phyloP scores from a whole-genome alignment of 2,888 invertebrate genomes.

The Seira ritae region DNA sequence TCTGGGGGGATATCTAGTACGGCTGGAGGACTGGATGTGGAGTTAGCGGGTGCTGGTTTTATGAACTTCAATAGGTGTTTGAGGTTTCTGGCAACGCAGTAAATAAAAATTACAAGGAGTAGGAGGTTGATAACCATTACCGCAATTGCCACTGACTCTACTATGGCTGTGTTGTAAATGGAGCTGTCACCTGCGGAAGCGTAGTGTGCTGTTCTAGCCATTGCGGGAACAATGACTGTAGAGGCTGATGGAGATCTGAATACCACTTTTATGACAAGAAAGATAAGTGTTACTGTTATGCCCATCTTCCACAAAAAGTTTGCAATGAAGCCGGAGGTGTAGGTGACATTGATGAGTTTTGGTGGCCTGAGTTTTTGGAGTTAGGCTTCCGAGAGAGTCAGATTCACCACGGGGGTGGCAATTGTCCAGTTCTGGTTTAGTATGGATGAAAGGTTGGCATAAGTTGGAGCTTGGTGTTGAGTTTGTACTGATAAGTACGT shows the following conservation, averaged over 20 bases:
- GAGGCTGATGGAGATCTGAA: too few species aligned
- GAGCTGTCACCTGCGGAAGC: too few species aligned
- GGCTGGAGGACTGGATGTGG: too few species aligned
- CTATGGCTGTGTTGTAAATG: neutral
- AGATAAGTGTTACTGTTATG: neutral
- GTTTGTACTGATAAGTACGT: conserved; percentile 19
- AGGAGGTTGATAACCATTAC: conserved; percentile 10
- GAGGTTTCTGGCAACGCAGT: too few species aligned
- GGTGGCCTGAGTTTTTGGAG: conserved; percentile 13
- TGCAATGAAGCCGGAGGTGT: neutral
- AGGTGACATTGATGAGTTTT: conserved; percentile 14
- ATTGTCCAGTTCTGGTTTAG: conserved; percentile 36
- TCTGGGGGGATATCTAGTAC: too few species aligned
- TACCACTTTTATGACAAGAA: too few species aligned
- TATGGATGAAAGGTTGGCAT: conserved; percentile 31
- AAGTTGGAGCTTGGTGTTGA: conserved; percentile 33
- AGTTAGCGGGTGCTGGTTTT: too few species aligned
- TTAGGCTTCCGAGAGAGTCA: conserved; percentile 11
- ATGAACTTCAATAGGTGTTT: too few species aligned
- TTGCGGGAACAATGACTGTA: too few species aligned
- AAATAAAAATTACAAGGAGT: neutral
- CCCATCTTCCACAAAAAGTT: conserved; percentile 20
- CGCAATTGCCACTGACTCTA: neutral
- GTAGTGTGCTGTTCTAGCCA: too few species aligned
- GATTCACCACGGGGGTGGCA: conserved; percentile 4